Evolutionary conservation across 2,113 vertebrate species (phyloP), one percentile per base, ranked within the genome.

Genomic region (Struthidea cinerea): DNA sequence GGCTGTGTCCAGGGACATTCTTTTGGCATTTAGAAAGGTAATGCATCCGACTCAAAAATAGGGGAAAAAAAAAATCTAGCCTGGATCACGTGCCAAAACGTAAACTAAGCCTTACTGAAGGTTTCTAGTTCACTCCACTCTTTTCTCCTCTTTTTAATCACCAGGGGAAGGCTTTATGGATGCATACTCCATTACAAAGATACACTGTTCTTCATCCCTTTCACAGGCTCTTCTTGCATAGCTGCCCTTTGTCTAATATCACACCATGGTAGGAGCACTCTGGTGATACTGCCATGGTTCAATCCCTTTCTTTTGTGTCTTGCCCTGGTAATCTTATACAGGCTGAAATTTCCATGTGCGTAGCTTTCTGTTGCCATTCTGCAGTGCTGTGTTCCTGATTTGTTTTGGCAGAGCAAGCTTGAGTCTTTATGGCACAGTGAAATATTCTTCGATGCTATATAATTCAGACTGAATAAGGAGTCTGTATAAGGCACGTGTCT

Each of bases 401-500:
- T 93, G 90, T 98, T 97, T 97, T 95, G 97, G 97, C 97, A 97
- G 98, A 98, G 97, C 97, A 94, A 97, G 94, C 96, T 96, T 93
- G 95, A 87, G 97, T 98, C 82, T 83, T 95, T 98, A 98, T 98
- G 98, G 98, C 98, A 98, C 98, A 98, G 98, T 98, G 98, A 98
- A 97, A 95, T 96, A 97, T 95, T 96, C 97, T 95, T 96, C 91
- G 35, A 98, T 97, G 97, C 96, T 98, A 96, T 98, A 89, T 97
- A 97, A 97, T 97, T 97, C 95, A 97, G 97, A 98, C 94, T 97
- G 96, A 96, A 96, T 94, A 94, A 97, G 97, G 97, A 98, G 97
- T 98, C 96, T 97, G 93, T 97, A 97, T 98, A 98, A 98, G 98
- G 98, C 98, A 98, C 98, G 79, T 98, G 98, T 98, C 97, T 98